Evolutionary conservation across 2,888 invertebrate genomes (phyloP).

Genomic region (Caradrina clavipalpis): DNA sequence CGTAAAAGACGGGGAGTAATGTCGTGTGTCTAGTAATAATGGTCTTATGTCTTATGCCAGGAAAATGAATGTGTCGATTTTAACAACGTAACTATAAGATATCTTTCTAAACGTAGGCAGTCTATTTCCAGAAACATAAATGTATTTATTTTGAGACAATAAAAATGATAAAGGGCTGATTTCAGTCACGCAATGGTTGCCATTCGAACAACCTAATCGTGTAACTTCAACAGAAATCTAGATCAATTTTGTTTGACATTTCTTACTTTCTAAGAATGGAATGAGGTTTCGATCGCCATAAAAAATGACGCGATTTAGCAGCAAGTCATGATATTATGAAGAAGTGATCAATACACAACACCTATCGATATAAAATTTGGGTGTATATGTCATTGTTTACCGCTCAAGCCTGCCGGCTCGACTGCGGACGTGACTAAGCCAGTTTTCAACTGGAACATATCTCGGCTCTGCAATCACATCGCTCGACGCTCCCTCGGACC

Average conservation of each 20-base stretch:
- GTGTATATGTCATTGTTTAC: constrained; percentile 69
- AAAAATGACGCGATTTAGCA: constrained; percentile 45
- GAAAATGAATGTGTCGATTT: constrained; percentile 27
- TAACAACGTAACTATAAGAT: neutral
- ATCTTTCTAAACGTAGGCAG: constrained; percentile 13
- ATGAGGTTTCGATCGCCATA: constrained; percentile 41
- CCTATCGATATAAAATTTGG: constrained; percentile 63
- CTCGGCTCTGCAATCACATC: constrained; percentile 71
- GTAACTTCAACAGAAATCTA: constrained; percentile 43
- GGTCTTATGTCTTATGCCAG: constrained; percentile 25
- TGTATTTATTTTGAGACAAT: constrained; percentile 41
- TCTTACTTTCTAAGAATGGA: constrained; percentile 45
- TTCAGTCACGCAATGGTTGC: constrained; percentile 57
- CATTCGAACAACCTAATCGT: constrained; percentile 51
- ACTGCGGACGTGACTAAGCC: constrained; percentile 79
- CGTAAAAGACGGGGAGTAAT: neutral
- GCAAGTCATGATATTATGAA: constrained; percentile 48
- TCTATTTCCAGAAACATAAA: constrained; percentile 33
- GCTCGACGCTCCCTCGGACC: constrained; percentile 64
- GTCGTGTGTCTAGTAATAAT: constrained; percentile 4
- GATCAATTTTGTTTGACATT: constrained; percentile 57
- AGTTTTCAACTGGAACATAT: constrained; percentile 73
- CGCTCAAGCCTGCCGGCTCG: constrained; percentile 52
- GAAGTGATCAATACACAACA: constrained; percentile 60
- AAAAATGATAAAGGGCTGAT: constrained; percentile 41